These are phyloP conservation scores for Haemorhous mexicanus DNA, from an alignment of 2,113 vertebrate genomes.

Conservation along the genomic window DNA sequence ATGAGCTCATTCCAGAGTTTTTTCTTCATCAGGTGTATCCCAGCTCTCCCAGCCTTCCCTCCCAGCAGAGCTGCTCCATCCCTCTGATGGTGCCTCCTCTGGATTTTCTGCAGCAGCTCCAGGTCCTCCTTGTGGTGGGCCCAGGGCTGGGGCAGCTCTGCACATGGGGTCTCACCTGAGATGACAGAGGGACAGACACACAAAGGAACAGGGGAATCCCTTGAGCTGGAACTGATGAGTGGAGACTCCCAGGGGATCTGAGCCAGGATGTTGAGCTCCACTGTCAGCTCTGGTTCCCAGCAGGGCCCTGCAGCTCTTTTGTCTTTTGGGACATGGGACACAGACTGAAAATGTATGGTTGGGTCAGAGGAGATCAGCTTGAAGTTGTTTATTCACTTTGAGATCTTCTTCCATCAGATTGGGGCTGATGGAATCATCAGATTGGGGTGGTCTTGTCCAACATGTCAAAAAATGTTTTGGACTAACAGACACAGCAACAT, in stretches of 20 bases:
- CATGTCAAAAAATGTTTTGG: background rate
- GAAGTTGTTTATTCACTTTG: background rate
- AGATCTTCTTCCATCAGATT: background rate
- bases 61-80: background rate
- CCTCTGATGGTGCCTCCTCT: background rate
- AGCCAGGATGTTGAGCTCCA: rapidly evolving
- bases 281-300: background rate
- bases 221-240: background rate
- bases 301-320: background rate
- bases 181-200: background rate
- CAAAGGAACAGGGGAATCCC: background rate
- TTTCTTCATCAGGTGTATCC: background rate
- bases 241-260: background rate
- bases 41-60: background rate
- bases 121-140: background rate
- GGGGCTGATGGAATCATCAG: background rate
- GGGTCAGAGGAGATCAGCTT: background rate
- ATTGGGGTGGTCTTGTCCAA: background rate
- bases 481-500: background rate
- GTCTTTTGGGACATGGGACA: background rate
- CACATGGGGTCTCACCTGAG: background rate
- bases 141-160: background rate
- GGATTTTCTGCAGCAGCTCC: background rate
- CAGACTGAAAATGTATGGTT: background rate
- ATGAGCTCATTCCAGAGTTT: background rate